Conservation (phyloP, 2,113 vertebrate species). For the Uropsilus gracilis region DNA sequence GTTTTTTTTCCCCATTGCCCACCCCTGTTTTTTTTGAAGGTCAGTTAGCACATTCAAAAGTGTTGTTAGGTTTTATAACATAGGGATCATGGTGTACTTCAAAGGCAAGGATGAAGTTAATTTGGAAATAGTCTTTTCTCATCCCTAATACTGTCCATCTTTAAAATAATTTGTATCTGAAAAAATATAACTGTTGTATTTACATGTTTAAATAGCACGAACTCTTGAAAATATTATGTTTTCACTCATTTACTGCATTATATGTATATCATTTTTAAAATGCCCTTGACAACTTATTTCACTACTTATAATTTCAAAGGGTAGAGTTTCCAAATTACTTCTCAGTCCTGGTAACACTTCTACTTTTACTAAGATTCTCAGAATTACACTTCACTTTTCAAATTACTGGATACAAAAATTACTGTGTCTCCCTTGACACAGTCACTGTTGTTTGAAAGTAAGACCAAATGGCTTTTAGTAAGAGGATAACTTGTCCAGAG, state of each 20-base stretch:
- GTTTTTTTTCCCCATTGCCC: too few relatives aligned
- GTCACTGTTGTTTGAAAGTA: neutral
- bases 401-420: neutral
- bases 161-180: conserved; percentile 11
- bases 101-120: conserved; percentile 4
- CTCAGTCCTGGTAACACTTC: neutral
- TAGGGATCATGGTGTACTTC: neutral
- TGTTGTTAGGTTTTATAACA: neutral
- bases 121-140: neutral
- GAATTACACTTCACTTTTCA: conserved; percentile 2
- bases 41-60: conserved; percentile 3
- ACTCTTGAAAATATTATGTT: neutral
- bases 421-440: neutral
- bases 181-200: neutral
- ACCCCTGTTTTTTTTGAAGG: conserved; percentile 20
- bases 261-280: neutral
- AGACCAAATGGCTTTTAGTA: neutral
- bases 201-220: conserved; percentile 15
- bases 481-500: neutral
- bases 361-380: neutral
- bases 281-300: conserved; percentile 5
- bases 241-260: neutral
- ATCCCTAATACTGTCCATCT: neutral
- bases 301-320: neutral
- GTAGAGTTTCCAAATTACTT: conserved; percentile 5